Base-by-base conservation (phyloP, 2,797 vertebrate genomes). In the Malurus leucopterus region DNA sequence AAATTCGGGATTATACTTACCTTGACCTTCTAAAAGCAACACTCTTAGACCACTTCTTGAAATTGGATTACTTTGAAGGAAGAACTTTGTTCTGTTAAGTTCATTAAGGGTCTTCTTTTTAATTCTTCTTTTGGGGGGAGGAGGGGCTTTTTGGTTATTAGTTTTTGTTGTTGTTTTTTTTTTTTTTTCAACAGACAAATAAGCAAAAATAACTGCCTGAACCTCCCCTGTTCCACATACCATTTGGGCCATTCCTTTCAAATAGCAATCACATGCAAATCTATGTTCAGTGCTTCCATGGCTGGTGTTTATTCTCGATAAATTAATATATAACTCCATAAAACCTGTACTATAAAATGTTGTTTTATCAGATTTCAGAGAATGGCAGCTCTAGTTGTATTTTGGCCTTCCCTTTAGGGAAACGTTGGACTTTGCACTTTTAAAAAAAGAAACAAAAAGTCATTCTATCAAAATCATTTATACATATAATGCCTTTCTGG, bases 381-480 rank as follows among this genome's bases (percentile, higher is more conserved):
- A 78, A 73, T 26, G 62, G 74, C 90, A 94, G 85, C 84, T 80
- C 36, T 88, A 43, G 71, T 69, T 91, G 82, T 73, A 47, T 91
- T 76, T 91, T 86, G 51, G 59, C 55, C 55, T 90, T 92, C 80
- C 34, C 49, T 55, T 63, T 46, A 49, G 76, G 77, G 62, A 88
- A 94, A 67, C 0, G 9, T 90, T 76, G 34, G 71, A 83, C 70
- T 88, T 84, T 30, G 90, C 90, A 93, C 59, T 85, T 88, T 32
- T 43, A 4, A 6, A 4, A 43, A 3, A 70, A 50, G 38, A 68
- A 59, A 57, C n/a, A 64, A 81, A 74, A 76, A 80, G 51, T 88
- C 16, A 24, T 81, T 79, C 30, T 65, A 5, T 81, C 41, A 29
- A 74, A 76, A 59, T 81, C 11, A 55, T 36, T 23, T 43, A 1